A percentile compares a stretch with the other conserved stretches of the same genome.
These are phyloP conservation scores for Bujurquina vittata DNA, from an alignment of 2,113 vertebrate species.

Conservation along the genomic window DNA sequence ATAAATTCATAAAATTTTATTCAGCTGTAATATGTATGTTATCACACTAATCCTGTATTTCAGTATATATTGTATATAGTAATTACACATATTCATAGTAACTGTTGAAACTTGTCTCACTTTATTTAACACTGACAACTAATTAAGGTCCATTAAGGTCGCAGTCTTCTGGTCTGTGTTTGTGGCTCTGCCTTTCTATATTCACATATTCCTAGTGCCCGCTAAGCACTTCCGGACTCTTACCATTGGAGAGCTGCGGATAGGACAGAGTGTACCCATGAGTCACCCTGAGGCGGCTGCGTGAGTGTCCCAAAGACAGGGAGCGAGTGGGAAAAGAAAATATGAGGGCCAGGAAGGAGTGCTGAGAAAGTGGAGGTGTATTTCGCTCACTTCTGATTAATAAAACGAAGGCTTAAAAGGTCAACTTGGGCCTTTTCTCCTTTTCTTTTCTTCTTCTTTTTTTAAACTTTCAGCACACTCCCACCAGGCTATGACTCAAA, in stretches of 20 bases:
- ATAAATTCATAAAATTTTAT: neutral
- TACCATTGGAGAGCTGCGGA: conserved; percentile 1
- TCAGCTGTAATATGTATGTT: neutral
- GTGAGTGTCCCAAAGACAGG: conserved; percentile 42
- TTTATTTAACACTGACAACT: neutral
- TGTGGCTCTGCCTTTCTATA: neutral
- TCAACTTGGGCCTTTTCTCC: conserved; percentile 27
- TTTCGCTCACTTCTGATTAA: conserved; percentile 13
- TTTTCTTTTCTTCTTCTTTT: conserved; percentile 3
- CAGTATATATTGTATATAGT: neutral
- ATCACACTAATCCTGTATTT: neutral
- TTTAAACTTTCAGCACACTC: conserved; percentile 36
- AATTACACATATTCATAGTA: neutral
- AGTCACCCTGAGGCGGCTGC: conserved; percentile 62
- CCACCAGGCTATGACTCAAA: too few relatives aligned
- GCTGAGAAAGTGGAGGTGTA: neutral
- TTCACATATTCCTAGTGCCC: neutral
- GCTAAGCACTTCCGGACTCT: conserved; percentile 4
- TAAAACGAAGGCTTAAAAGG: conserved; percentile 28
- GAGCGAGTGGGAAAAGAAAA: conserved; percentile 35
- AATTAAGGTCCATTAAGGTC: neutral
- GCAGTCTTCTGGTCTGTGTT: neutral
- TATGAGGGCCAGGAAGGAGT: conserved; percentile 32
- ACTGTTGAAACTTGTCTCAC: neutral
- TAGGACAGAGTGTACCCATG: conserved; percentile 62